Evolutionary conservation across 92 coral and sea anemone species (phyloP).

Genomic region (Epizoanthus illoricatus): DNA sequence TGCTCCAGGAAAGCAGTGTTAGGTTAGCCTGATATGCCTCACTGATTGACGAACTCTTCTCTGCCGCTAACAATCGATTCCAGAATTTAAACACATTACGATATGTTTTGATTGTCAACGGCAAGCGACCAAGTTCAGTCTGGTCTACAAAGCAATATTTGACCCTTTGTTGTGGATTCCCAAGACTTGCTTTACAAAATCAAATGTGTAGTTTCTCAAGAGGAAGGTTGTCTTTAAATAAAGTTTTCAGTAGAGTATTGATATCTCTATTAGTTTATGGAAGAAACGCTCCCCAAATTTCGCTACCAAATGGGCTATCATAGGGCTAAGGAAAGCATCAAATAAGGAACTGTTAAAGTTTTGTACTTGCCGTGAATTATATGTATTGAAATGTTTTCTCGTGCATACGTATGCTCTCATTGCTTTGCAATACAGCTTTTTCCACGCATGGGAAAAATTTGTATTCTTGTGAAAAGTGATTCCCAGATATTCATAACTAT

Average conservation of each 20-base stretch:
- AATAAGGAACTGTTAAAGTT: background rate
- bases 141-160: conserved; percentile 2
- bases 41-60: background rate
- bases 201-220: background rate
- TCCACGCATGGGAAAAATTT: conserved; percentile 12
- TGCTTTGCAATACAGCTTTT: background rate
- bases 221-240: background rate
- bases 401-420: background rate
- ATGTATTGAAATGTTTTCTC: conserved; percentile 15
- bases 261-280: no score
- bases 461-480: background rate
- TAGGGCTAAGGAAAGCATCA: background rate
- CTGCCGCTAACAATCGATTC: background rate
- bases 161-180: background rate
- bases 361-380: background rate
- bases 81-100: background rate
- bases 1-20: background rate
- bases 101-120: conserved; percentile 11
- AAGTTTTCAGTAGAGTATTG: background rate
- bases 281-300: no score
- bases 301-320: no score
- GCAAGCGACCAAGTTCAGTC: conserved; percentile 11
- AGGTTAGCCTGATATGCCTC: background rate
- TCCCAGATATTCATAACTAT: conserved; percentile 10
- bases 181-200: background rate